A percentile compares a stretch with the other conserved stretches of the same genome.
Conservation (phyloP, 2,113 vertebrate species). For the Desmodus rotundus region DNA sequence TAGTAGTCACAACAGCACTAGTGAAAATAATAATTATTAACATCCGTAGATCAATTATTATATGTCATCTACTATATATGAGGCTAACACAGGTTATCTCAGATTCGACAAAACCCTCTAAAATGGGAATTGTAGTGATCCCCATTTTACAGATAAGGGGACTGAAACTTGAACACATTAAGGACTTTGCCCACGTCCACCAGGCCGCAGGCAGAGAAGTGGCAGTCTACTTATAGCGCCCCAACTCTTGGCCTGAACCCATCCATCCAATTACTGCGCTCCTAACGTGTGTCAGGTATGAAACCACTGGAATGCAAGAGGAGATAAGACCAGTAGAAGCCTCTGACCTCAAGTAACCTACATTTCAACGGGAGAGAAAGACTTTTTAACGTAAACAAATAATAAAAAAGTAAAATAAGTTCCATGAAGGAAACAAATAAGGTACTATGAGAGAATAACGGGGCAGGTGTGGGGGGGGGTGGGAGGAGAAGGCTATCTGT, state of each 20-base stretch:
- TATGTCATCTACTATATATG: not conserved
- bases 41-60: not conserved
- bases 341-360: not conserved
- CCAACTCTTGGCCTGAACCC: not conserved
- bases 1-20: not conserved
- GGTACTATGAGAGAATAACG: not conserved
- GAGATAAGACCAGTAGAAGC: not conserved
- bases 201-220: not conserved
- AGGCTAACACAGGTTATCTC: not conserved
- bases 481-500: not conserved
- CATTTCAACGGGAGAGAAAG: not conserved
- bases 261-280: not conserved
- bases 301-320: not conserved
- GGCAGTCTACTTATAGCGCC: not conserved
- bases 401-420: not conserved
- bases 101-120: not conserved
- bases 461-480: too few relatives aligned
- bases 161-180: not conserved
- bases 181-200: not conserved
- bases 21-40: not conserved
- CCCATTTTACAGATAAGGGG: not conserved
- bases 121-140: not conserved
- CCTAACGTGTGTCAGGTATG: not conserved
- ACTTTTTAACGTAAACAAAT: not conserved
- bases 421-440: not conserved